Evolutionary conservation across 2,797 vertebrate species (phyloP).

Genomic region (Petrocephalus sullivani): DNA sequence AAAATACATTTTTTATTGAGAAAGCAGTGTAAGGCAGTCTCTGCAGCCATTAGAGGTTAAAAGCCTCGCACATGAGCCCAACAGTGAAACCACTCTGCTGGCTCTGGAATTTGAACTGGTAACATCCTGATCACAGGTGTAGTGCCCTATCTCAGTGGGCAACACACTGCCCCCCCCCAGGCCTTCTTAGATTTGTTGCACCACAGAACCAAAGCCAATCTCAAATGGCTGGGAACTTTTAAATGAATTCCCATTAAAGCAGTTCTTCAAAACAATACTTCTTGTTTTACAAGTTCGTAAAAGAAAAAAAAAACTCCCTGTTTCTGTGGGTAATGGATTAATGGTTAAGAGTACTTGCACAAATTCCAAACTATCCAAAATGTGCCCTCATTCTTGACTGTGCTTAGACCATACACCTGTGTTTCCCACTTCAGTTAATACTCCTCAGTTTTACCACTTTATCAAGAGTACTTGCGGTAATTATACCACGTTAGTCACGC

Average conservation of each 20-base stretch:
- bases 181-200: not conserved
- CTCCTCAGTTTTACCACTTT: not conserved
- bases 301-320: not conserved
- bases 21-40: not conserved
- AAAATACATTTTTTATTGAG: not conserved
- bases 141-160: not conserved
- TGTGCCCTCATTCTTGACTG: not conserved
- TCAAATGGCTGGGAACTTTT: not conserved
- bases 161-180: not conserved
- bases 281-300: not conserved
- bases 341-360: not conserved
- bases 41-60: not conserved
- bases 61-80: not conserved
- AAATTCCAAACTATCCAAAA: not conserved
- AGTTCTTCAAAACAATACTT: not conserved
- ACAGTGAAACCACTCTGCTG: not conserved
- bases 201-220: not conserved
- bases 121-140: not conserved
- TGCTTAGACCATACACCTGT: not conserved
- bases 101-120: not conserved
- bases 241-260: not conserved
- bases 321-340: not conserved
- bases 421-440: not conserved
- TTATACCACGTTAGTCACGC: not conserved
- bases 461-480: not conserved